phyloP scores from a whole-genome alignment of 30 jellyfish, hydroid and myxozoan species.

The Turritopsis dohrnii region DNA sequence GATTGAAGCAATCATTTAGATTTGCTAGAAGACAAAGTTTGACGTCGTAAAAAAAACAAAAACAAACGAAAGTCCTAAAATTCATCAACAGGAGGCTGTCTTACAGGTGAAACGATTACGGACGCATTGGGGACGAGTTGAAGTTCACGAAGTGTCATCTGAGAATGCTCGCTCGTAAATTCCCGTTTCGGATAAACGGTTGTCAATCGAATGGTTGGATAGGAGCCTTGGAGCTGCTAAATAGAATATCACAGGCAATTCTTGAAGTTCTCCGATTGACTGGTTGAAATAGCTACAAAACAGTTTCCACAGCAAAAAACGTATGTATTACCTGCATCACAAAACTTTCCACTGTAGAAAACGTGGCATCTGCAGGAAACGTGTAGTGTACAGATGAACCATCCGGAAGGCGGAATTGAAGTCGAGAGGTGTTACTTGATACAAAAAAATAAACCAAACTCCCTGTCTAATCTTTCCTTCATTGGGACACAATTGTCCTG shows the following conservation, averaged over 20 bases:
- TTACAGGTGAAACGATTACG: slow-evolving; percentile 58
- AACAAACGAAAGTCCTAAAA: too few relatives aligned
- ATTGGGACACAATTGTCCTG: too few relatives aligned
- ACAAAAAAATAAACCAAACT: too few relatives aligned
- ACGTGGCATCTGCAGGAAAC: slow-evolving; percentile 58
- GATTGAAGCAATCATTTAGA: not conserved
- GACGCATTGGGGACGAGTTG: slow-evolving; percentile 77
- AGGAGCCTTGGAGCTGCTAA: slow-evolving; percentile 34
- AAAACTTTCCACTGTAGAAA: slow-evolving; percentile 23
- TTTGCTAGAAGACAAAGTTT: too few relatives aligned
- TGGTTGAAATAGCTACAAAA: too few relatives aligned
- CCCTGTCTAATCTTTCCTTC: too few relatives aligned
- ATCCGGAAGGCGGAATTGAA: slow-evolving; percentile 85
- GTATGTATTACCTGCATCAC: slow-evolving; percentile 32
- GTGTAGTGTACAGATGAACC: slow-evolving; percentile 57
- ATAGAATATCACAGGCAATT: not conserved
- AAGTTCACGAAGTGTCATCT: slow-evolving; percentile 44
- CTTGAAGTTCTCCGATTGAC: not conserved
- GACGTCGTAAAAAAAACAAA: too few relatives aligned
- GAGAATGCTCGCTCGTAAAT: slow-evolving; percentile 39
- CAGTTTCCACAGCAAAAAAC: not conserved
- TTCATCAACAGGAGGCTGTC: not conserved
- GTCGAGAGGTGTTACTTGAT: slow-evolving; percentile 51
- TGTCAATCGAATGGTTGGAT: slow-evolving; percentile 42
- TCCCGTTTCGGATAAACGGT: slow-evolving; percentile 76